Evolutionary conservation across 2,888 invertebrate genomes (phyloP), one percentile per base, ranked within the genome.

Genomic region (Mimas tiliae): DNA sequence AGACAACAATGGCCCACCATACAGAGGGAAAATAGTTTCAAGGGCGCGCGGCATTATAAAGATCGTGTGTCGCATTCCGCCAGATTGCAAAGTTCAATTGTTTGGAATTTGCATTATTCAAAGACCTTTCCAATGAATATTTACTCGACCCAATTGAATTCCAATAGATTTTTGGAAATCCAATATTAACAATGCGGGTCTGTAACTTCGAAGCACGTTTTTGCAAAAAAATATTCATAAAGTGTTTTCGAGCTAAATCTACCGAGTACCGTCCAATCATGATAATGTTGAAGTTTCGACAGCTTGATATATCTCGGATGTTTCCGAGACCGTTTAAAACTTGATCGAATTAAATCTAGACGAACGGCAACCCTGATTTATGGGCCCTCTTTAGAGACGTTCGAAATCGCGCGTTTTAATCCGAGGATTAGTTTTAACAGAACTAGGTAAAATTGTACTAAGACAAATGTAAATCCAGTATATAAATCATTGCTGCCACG

Each of bases 401-500:
- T 66, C 68, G 62, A 69, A 75, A 77, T 76, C 72, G 71, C 70
- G 68, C 72, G 71, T 71, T 79, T 72, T 75, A 76, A 77, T 82
- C 73, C 74, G 65, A 65, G 70, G 74, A 79, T 81, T 80, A 78
- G 76, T 76, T 74, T 73, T 74, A 38, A 62, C 62, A 77, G 74
- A 74, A 78, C 76, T 70, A 52, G 21, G 42, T 70, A 74, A 77
- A 78, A 74, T 74, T 75, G 72, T 74, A 70, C 71, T 72, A 80
- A 81, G 81, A 83, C 81, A 79, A 85, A 84, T 80, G 80, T 79
- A 75, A 78, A 78, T 80, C 73, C 68, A 67, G 75, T 68, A 69
- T 69, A 80, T 86, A 83, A 80, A 85, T 86, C 85, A 84, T 81
- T 80, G 76, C 38, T 42, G 71, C 79, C 82, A 82, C 80, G 79